Conservation (phyloP, 2,888 invertebrate species). For the Scotopteryx bipunctaria region DNA sequence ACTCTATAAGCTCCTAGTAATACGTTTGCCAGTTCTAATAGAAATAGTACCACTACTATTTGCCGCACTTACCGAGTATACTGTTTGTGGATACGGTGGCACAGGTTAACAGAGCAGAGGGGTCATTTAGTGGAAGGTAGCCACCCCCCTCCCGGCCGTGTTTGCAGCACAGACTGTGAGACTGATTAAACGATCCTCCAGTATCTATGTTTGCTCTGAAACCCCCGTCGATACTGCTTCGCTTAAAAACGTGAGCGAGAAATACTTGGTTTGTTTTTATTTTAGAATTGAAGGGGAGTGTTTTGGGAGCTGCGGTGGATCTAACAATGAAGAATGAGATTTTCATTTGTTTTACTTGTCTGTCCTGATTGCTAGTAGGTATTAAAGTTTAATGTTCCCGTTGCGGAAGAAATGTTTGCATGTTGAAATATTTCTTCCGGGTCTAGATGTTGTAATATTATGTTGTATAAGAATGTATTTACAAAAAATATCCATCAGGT, state of each 20-base stretch:
- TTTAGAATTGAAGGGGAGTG: too few relatives aligned
- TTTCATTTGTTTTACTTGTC: too few relatives aligned
- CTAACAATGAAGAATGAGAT: too few relatives aligned
- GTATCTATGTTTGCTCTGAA: conserved; percentile 69
- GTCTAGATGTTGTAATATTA: too few relatives aligned
- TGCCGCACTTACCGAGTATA: conserved; percentile 73
- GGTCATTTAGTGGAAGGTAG: conserved; percentile 79
- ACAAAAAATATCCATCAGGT: too few relatives aligned
- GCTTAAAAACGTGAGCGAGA: conserved; percentile 42
- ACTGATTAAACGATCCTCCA: conserved; percentile 79
- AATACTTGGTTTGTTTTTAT: conserved; percentile 9
- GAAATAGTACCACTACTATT: conserved; percentile 39
- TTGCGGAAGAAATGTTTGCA: too few relatives aligned
- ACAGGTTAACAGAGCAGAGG: conserved; percentile 77
- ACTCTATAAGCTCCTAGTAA: conserved; percentile 4
- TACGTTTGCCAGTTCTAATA: conserved; percentile 46
- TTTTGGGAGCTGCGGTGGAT: too few relatives aligned
- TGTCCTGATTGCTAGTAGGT: too few relatives aligned
- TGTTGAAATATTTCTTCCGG: too few relatives aligned
- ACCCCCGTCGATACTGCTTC: conserved; percentile 56
- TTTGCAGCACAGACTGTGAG: conserved; percentile 75
- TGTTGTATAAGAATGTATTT: too few relatives aligned
- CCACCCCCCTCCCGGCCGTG: conserved; percentile 51
- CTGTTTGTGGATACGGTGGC: conserved; percentile 81
- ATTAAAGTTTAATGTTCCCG: too few relatives aligned